A percentile compares a stretch with the other conserved stretches of the same genome.
Evolutionary conservation across 1,140 invertebrate species (phyloP).

Genomic region (Metaphire vulgaris): DNA sequence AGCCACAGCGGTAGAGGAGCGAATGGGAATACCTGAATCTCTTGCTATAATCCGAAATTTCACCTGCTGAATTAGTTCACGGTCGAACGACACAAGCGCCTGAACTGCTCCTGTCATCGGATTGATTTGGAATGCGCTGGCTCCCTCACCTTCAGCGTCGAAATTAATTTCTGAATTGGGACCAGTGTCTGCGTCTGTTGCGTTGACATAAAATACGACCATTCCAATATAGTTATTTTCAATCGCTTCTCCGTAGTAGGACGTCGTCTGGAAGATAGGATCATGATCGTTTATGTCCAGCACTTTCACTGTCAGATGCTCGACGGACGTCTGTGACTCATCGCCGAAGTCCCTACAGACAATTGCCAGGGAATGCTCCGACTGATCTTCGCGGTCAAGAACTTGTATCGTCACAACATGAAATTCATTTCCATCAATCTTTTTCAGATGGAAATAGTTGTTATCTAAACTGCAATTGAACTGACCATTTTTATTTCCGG

Average conservation of each 20-base stretch:
- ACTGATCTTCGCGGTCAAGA: slow-evolving; percentile 74
- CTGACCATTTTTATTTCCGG: slow-evolving; percentile 13
- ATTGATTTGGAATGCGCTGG: slow-evolving; percentile 69
- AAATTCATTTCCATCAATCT: slow-evolving; percentile 21
- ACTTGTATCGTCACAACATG: slow-evolving; percentile 25
- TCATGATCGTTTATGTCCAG: slow-evolving; percentile 89
- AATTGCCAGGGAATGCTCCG: slow-evolving; percentile 77
- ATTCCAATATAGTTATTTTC: slow-evolving; percentile 35
- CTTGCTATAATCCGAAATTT: slow-evolving; percentile 18
- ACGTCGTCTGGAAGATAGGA: slow-evolving; percentile 72
- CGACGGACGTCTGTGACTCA: slow-evolving; percentile 74
- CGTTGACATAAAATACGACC: slow-evolving; percentile 28
- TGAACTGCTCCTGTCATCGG: slow-evolving; percentile 78
- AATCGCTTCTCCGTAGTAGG: slow-evolving; percentile 62
- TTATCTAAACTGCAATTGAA: slow-evolving; percentile 25
- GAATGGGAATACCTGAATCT: slow-evolving; percentile 12
- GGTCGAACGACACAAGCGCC: slow-evolving; percentile 78
- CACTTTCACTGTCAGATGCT: slow-evolving; percentile 78
- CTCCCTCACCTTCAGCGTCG: slow-evolving; percentile 56
- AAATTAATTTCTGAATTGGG: slow-evolving; percentile 50
- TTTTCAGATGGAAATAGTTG: slow-evolving; percentile 21
- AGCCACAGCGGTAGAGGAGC: slow-evolving; percentile 9
- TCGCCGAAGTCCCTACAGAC: slow-evolving; percentile 70
- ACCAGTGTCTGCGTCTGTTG: slow-evolving; percentile 48
- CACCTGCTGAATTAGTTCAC: slow-evolving; percentile 53